These are phyloP conservation scores for Podiceps cristatus DNA, from an alignment of 2,113 vertebrate species.

Conservation along the genomic window DNA sequence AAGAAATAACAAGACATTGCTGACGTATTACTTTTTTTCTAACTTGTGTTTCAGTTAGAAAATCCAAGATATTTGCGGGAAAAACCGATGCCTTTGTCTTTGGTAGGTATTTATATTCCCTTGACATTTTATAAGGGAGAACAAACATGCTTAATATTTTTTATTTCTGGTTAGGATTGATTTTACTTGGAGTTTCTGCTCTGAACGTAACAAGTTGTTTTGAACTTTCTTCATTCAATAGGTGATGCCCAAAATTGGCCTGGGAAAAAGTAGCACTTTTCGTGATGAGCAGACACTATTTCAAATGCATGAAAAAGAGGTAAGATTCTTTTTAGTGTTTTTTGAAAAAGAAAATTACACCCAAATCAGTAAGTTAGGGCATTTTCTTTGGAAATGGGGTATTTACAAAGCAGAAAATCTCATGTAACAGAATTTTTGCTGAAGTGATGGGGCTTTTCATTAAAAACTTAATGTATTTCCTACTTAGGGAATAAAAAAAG, in stretches of 20 bases:
- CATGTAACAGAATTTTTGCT: not conserved
- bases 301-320: conserved; percentile 80
- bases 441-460: not conserved
- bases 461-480: not conserved
- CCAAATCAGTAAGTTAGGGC: not conserved
- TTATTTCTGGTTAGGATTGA: not conserved
- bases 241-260: conserved; percentile 77
- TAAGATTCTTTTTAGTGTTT: conserved; percentile 21
- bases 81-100: conserved; percentile 82
- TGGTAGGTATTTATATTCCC: conserved; percentile 80
- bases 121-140: not conserved
- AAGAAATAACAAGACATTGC: not conserved
- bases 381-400: not conserved
- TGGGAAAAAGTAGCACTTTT: conserved; percentile 73
- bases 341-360: not conserved
- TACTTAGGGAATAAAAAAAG: not conserved
- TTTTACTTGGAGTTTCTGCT: not conserved
- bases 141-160: not conserved
- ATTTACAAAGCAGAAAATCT: not conserved
- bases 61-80: conserved; percentile 92
- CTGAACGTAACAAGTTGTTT: not conserved
- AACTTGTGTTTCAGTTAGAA: conserved; percentile 85
- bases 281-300: conserved; percentile 63
- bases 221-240: conserved; percentile 58
- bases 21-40: not conserved